These are phyloP conservation scores for Hippolais icterina DNA, from an alignment of 2,113 vertebrate genomes.

Conservation along the genomic window DNA sequence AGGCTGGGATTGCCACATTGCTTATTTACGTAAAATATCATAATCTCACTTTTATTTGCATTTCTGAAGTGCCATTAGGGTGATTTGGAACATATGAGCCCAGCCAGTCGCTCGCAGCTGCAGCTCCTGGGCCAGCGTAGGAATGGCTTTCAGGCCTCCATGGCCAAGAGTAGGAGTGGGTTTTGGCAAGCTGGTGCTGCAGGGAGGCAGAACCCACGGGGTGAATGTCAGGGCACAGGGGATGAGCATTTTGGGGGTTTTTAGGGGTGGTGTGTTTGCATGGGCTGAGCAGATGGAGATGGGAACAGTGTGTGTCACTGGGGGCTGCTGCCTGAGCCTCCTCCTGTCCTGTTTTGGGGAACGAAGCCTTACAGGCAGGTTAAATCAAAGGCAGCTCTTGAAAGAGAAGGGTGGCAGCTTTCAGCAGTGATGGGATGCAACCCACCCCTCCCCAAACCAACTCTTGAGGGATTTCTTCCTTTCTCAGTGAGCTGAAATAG, in stretches of 20 bases:
- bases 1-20: conserved; percentile 60
- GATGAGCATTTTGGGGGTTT: background rate
- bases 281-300: background rate
- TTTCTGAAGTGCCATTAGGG: conserved; percentile 52
- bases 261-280: background rate
- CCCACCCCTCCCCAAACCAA: background rate
- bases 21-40: conserved; percentile 73
- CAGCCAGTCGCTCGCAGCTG: background rate
- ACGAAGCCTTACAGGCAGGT: background rate
- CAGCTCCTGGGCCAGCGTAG: background rate
- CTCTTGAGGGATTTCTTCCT: background rate
- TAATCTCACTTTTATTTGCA: conserved; percentile 70
- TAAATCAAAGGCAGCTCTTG: background rate
- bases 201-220: background rate
- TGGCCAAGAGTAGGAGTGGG: background rate
- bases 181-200: background rate
- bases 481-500: background rate
- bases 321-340: background rate
- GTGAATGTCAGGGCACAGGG: background rate
- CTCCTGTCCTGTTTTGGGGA: background rate
- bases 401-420: background rate
- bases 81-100: conserved; percentile 44
- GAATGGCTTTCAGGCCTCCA: background rate
- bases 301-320: background rate
- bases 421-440: background rate